Percentiles rank a stretch among this genome's conserved stretches.
Conservation (phyloP, 2,888 invertebrate species). For the Rhingia campestris region DNA sequence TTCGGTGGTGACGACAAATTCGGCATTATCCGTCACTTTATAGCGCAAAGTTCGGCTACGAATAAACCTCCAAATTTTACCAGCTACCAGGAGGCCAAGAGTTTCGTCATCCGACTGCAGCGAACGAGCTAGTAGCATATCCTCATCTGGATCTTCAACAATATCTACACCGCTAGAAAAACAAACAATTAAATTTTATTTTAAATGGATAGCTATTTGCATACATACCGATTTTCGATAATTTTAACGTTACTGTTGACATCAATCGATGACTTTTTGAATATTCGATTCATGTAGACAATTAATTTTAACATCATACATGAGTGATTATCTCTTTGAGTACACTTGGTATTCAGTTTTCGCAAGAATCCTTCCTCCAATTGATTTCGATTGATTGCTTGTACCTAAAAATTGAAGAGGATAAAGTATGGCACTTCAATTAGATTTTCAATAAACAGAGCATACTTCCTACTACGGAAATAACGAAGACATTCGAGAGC, state of each 20-base stretch:
- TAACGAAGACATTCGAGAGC: not conserved
- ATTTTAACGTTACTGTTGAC: slow-evolving; percentile 90
- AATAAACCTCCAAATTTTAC: slow-evolving; percentile 90
- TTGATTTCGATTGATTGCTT: slow-evolving; percentile 80
- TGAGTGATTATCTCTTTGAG: slow-evolving; percentile 89
- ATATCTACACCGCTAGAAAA: slow-evolving; percentile 78
- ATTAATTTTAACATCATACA: slow-evolving; percentile 92
- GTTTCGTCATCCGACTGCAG: slow-evolving; percentile 85
- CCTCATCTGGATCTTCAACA: slow-evolving; percentile 84
- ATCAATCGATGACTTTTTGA: slow-evolving; percentile 91
- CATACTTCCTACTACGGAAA: not conserved
- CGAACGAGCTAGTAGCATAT: slow-evolving; percentile 83
- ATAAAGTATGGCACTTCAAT: slow-evolving; percentile 5
- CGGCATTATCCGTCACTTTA: slow-evolving; percentile 90
- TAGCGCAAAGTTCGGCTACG: slow-evolving; percentile 90
- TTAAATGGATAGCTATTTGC: too few species aligned
- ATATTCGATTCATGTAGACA: slow-evolving; percentile 91
- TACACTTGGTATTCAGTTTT: slow-evolving; percentile 90
- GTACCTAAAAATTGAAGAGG: slow-evolving; percentile 80
- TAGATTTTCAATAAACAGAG: not conserved
- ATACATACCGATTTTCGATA: slow-evolving; percentile 86
- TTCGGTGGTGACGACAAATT: slow-evolving; percentile 89
- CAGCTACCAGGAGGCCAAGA: slow-evolving; percentile 86
- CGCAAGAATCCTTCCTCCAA: slow-evolving; percentile 89
- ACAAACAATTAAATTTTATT: not conserved